These are phyloP conservation scores for Barbus barbus DNA, from an alignment of 2,113 vertebrate genomes.

Conservation along the genomic window DNA sequence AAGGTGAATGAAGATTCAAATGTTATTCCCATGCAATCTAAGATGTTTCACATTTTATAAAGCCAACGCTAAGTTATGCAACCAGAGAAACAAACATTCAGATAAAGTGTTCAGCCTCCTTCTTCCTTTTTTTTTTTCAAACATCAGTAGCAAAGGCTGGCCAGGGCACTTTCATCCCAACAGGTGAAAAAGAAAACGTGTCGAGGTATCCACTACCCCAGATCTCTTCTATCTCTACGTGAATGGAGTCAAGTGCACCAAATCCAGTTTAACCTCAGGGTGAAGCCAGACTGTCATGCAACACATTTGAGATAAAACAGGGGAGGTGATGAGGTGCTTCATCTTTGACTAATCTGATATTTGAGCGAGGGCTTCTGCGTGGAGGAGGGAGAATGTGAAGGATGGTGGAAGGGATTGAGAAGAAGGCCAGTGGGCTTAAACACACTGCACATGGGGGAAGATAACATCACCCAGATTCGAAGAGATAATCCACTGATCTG, in stretches of 20 bases:
- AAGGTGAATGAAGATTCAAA: not conserved
- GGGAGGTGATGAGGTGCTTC: not conserved
- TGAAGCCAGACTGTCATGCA: constrained; percentile 18
- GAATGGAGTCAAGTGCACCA: constrained; percentile 25
- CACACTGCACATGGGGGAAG: not conserved
- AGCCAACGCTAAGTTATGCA: not conserved
- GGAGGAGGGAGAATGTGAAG: not conserved
- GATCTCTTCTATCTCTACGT: not conserved
- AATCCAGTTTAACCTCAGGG: constrained; percentile 29
- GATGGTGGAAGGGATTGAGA: constrained; percentile 23
- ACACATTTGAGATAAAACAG: constrained; percentile 2
- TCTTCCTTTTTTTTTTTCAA: not conserved
- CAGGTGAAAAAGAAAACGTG: not conserved
- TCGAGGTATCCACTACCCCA: not conserved
- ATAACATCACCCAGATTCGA: not conserved
- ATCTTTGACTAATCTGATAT: constrained; percentile 38
- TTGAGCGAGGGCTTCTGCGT: not conserved
- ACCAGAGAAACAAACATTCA: not conserved
- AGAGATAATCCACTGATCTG: constrained; percentile 18
- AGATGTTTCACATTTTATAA: not conserved
- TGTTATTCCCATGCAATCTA: not conserved
- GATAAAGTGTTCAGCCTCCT: not conserved
- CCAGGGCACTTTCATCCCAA: not conserved
- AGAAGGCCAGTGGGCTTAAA: not conserved
- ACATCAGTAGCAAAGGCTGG: too few species aligned